These are phyloP conservation scores for Clunio marinus DNA, from an alignment of 2,888 invertebrate species.

Conservation along the genomic window DNA sequence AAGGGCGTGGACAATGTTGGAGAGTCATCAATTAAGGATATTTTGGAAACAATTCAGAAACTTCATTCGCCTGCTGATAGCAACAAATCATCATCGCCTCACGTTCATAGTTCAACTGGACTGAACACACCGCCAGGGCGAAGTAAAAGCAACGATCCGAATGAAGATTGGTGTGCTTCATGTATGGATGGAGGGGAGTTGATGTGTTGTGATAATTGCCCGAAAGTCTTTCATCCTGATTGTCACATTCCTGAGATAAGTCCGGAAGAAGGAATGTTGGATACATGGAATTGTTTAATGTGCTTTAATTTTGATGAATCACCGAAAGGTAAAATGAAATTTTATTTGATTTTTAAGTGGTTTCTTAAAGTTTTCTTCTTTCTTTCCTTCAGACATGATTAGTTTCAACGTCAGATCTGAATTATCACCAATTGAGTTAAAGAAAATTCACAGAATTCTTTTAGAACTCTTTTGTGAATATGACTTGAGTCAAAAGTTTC, in stretches of 20 bases:
- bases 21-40: constrained; percentile 77
- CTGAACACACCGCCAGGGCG: constrained; percentile 39
- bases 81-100: constrained; percentile 58
- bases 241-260: constrained; percentile 89
- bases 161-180: constrained; percentile 95
- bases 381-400: too few relatives aligned
- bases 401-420: too few relatives aligned
- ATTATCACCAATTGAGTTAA: constrained; percentile 59
- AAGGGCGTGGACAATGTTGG: constrained; percentile 72
- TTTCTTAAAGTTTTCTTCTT: too few relatives aligned
- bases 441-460: constrained; percentile 76
- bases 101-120: constrained; percentile 70
- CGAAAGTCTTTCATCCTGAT: constrained; percentile 90
- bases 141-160: constrained; percentile 68
- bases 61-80: constrained; percentile 66
- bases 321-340: constrained; percentile 52
- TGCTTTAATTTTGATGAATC: constrained; percentile 56
- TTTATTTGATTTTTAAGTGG: too few relatives aligned
- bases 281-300: constrained; percentile 87
- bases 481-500: constrained; percentile 80
- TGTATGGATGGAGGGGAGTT: constrained; percentile 95
- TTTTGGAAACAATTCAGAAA: constrained; percentile 83
- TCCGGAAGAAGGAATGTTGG: constrained; percentile 74
- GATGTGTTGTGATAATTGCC: constrained; percentile 92
- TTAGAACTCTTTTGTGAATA: constrained; percentile 90